These are phyloP conservation scores for Cochlearius cochlearius DNA, from an alignment of 2,113 vertebrate species.

Conservation along the genomic window DNA sequence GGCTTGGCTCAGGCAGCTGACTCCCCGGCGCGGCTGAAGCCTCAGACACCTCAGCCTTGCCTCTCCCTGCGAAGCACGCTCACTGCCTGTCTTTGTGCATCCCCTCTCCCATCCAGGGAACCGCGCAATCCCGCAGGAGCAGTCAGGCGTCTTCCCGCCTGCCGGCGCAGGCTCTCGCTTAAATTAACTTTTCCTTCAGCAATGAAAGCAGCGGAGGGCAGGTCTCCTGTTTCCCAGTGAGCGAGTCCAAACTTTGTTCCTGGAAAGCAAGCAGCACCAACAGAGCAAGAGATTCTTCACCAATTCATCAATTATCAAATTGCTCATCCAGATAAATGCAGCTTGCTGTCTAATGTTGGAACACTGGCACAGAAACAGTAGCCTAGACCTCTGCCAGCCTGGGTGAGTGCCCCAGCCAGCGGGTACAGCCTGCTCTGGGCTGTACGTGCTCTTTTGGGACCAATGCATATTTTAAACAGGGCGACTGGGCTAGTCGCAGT, in stretches of 20 bases:
- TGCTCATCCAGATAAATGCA: not conserved
- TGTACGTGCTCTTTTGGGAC: not conserved
- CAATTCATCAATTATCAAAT: not conserved
- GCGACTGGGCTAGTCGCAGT: not conserved
- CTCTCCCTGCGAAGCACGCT: not conserved
- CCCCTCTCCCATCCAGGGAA: not conserved
- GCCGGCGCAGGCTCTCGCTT: not conserved
- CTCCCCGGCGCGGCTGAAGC: not conserved
- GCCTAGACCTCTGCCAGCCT: not conserved
- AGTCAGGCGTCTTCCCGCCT: not conserved
- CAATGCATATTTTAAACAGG: not conserved
- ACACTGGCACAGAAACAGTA: not conserved
- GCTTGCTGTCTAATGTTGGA: not conserved
- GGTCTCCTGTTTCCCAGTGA: not conserved
- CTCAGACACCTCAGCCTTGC: not conserved
- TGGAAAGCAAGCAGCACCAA: not conserved
- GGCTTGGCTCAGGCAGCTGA: not conserved
- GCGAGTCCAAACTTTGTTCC: accelerated
- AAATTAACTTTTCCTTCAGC: too few species aligned
- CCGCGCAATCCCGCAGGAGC: accelerated
- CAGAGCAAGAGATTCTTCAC: not conserved
- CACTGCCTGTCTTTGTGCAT: not conserved
- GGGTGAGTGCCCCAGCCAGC: not conserved
- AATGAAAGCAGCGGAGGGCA: not conserved
- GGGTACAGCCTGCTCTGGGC: not conserved